phyloP scores from a whole-genome alignment of 2,888 invertebrate genomes.

The Oithona nana region DNA sequence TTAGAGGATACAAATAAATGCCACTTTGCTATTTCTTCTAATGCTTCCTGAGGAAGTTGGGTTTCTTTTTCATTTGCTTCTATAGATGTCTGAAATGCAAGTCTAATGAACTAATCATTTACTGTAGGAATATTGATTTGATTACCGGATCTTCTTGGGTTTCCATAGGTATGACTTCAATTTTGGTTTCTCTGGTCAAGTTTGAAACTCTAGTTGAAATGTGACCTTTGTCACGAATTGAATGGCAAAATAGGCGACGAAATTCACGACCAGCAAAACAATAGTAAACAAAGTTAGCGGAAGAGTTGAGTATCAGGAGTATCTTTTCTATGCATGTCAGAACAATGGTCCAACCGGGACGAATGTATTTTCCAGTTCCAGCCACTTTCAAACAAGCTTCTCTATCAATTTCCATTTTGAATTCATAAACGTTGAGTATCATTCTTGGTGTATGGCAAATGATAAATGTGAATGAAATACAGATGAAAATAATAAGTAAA shows the following conservation, averaged over 20 bases:
- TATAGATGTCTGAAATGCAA: too few relatives aligned
- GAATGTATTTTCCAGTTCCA: neutral
- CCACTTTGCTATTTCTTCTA: too few relatives aligned
- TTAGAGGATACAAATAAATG: too few relatives aligned
- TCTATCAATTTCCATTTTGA: neutral
- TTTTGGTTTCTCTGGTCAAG: too few relatives aligned
- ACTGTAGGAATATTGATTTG: too few relatives aligned
- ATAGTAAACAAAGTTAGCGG: conserved; percentile 9
- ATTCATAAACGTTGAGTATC: conserved; percentile 5
- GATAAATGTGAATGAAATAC: conserved; percentile 1
- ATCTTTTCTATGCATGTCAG: conserved; percentile 6
- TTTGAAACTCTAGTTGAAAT: too few relatives aligned
- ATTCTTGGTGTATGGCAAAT: conserved; percentile 2
- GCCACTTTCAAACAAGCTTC: neutral
- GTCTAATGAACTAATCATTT: too few relatives aligned
- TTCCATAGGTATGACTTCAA: too few relatives aligned
- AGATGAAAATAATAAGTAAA: conserved; percentile 2
- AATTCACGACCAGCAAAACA: conserved; percentile 7
- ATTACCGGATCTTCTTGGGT: too few relatives aligned
- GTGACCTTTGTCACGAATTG: neutral
- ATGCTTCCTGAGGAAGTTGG: neutral
- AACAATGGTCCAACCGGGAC: neutral
- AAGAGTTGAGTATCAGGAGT: neutral
- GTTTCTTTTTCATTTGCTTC: neutral
- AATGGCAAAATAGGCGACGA: conserved; percentile 5